Evolutionary conservation across 2,113 vertebrate genomes (phyloP), one percentile per base, ranked within the genome.

Genomic region (Lampris incognitus): DNA sequence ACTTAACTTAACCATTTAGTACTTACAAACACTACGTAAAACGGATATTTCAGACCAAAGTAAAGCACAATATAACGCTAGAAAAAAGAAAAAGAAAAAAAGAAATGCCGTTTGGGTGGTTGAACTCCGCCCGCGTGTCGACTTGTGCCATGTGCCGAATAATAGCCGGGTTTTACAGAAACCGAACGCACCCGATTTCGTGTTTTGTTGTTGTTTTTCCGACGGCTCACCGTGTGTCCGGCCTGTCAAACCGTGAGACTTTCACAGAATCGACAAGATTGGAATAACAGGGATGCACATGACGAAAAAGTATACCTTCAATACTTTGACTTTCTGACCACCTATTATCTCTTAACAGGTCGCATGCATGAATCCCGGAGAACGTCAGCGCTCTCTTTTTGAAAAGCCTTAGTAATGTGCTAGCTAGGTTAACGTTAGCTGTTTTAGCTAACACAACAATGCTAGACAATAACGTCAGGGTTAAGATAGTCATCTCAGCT

Each of bases 121-220:
- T 9, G 24, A 3, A 58, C 36, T 3, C 69, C 59, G 37, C 37
- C 52, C 24, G 11, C n/a, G 11, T 55, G 6, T 8, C 10, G 1
- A 5, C 10, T 1, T 11, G 4, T 0, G 0, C 72, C 82, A 74
- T 66, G 1, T 62, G 69, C 0, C 0, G 0, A 36, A 10, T 13
- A 1, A 51, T 5, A 9, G 51, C 66, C 50, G 51, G 51, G 38
- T 44, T n/a, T 24, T n/a, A 1, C 24, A 0, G n/a, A 3, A 63
- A 85, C 49, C 69, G 7, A 87, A 1, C 78, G 66, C 68, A 1
- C 62, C 69, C 48, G 37, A 9, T 1, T 40, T 54, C 8, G 78
- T 76, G 88, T 92, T 90, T 91, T 92, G 92, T 92, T 91, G 86
- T 90, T 92, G 88, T 92, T 92, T 85, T 89, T 72, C 24, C 79